Evolutionary conservation across 2,113 vertebrate genomes (phyloP), one percentile per base, ranked within the genome.

Genomic region (Toxostoma redivivum): DNA sequence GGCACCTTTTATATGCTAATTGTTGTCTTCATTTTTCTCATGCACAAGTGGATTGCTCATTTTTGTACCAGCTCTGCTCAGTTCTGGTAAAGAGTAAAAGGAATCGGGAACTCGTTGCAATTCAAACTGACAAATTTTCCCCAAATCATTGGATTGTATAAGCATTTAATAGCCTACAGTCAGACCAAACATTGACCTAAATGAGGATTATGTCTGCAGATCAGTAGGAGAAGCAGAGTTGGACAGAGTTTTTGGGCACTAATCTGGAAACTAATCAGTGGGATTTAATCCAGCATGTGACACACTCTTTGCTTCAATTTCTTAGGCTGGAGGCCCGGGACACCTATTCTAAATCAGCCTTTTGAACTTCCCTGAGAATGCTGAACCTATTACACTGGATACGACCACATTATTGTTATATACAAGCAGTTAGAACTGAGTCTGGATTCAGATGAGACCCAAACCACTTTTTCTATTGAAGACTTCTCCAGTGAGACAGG

Each of bases 11-110:
- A 60, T 89, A 53, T 6, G 8, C 11, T 30, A 47, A 3, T 64
- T 53, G 4, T 38, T 81, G 21, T 37, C 42, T 48, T 84, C 4
- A 30, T 62, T 91, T 83, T 86, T 65, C 11, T 77, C 79, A 53
- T 0, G 0, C 15, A 47, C 12, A 20, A 48, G 22, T 67, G 2
- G 0, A 31, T 72, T 57, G 7, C 8, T 74, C 30, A 10, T 10
- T 66, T 90, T 79, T 90, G 5, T 79, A 71, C 28, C 44, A 54
- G 20, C 15, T 83, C 40, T 70, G 12, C 73, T 82, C 38, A 31
- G 18, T 57, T 89, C 73, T 70, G 4, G 12, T 48, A 70, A 84
- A 85, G 14, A 53, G 3, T 35, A 24, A 64, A 82, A 71, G 14
- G 6, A 82, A 76, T 42, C 1, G 64, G 12, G 16, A 87, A 35